phyloP scores from a whole-genome alignment of 2,113 vertebrate genomes.

The Trochalopteron elliotii region DNA sequence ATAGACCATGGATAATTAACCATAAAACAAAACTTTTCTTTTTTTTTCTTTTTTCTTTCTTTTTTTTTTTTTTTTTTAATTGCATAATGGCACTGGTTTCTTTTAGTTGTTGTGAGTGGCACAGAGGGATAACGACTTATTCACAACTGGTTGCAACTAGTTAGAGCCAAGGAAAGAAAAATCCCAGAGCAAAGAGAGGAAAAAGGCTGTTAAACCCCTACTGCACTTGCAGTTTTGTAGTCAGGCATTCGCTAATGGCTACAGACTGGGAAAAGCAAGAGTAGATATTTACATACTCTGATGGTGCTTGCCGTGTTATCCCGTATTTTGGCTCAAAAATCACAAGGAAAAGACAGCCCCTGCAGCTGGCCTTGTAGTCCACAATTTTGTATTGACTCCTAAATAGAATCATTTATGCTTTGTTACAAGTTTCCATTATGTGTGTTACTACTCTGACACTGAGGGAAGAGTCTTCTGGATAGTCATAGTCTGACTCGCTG shows the following conservation, averaged over 20 bases:
- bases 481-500: conserved; percentile 5
- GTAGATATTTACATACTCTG: neutral
- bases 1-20: conserved; percentile 77
- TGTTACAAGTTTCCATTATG: neutral
- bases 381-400: neutral
- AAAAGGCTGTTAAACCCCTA: neutral
- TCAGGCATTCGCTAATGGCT: neutral
- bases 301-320: neutral
- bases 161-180: conserved; percentile 59
- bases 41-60: neutral
- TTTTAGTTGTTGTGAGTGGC: conserved; percentile 63
- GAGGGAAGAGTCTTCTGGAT: conserved; percentile 7
- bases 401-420: neutral
- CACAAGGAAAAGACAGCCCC: neutral
- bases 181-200: conserved; percentile 2
- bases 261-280: neutral
- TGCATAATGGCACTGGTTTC: conserved; percentile 61
- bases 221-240: conserved; percentile 33
- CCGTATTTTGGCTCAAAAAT: neutral
- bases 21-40: conserved; percentile 70
- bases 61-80: neutral
- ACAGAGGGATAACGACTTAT: conserved; percentile 65
- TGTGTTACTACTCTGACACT: neutral
- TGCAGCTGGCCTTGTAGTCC: conserved; percentile 6
- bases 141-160: conserved; percentile 64